phyloP scores from a whole-genome alignment of 2,113 vertebrate genomes.

The Cichladusa arquata region DNA sequence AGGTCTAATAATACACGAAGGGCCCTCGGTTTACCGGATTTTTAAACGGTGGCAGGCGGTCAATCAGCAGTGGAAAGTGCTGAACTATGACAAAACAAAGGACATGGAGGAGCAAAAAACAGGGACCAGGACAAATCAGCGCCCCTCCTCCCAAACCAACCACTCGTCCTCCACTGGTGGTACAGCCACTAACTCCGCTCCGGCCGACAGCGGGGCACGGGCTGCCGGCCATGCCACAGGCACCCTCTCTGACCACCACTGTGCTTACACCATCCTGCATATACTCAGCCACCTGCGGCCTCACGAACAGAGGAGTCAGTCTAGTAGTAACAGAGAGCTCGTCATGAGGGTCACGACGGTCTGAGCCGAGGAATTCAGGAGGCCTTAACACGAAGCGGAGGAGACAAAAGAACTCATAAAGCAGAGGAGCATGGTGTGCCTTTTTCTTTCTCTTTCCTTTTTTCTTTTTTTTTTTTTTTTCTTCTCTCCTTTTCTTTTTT shows the following conservation, averaged over 20 bases:
- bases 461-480: neutral
- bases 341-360: constrained; percentile 99
- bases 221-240: constrained; percentile 72
- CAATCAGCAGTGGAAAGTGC: constrained; percentile 99
- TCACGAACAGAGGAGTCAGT: constrained; percentile 85
- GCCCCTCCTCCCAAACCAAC: constrained; percentile 80
- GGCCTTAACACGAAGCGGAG: constrained; percentile 71
- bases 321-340: constrained; percentile 90
- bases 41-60: constrained; percentile 99
- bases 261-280: constrained; percentile 96
- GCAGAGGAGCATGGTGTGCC: constrained; percentile 67
- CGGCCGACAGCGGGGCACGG: constrained; percentile 70
- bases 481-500: constrained; percentile 18
- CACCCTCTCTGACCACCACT: constrained; percentile 90
- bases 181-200: constrained; percentile 79
- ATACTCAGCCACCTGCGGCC: constrained; percentile 94
- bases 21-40: constrained; percentile 96
- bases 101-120: constrained; percentile 90
- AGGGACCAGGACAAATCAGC: constrained; percentile 82
- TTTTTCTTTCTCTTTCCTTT: constrained; percentile 65
- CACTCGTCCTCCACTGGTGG: constrained; percentile 78
- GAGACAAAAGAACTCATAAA: constrained; percentile 57
- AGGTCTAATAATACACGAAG: constrained; percentile 97
- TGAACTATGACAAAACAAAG: constrained; percentile 96
- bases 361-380: constrained; percentile 76